phyloP scores from a whole-genome alignment of 2,888 invertebrate genomes.

The Phymatocera aterrima region DNA sequence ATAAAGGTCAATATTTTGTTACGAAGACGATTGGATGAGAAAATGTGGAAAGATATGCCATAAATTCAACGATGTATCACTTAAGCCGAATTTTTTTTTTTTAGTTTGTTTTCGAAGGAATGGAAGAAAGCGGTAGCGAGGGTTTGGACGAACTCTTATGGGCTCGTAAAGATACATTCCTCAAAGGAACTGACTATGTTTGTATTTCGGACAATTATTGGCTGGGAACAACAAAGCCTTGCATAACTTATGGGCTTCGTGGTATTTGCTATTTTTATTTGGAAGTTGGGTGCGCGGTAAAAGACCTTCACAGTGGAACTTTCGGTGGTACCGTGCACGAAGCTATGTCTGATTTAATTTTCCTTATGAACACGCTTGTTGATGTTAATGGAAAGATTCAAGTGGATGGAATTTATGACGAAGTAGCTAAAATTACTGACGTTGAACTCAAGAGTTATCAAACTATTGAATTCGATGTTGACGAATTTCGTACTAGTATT shows the following conservation, averaged over 20 bases:
- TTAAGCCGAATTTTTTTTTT: conserved; percentile 42
- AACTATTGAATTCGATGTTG: conserved; percentile 90
- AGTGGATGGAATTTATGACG: conserved; percentile 88
- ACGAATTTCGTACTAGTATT: conserved; percentile 85
- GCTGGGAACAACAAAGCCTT: conserved; percentile 97
- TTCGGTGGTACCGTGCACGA: conserved; percentile 96
- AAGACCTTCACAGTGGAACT: conserved; percentile 97
- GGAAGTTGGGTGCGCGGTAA: conserved; percentile 91
- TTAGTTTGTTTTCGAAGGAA: conserved; percentile 95
- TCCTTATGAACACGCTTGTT: conserved; percentile 88
- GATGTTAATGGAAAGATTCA: conserved; percentile 92
- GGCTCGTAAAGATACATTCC: conserved; percentile 84
- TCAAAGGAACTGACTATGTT: conserved; percentile 92
- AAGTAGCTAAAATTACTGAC: conserved; percentile 85
- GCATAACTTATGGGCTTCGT: conserved; percentile 96
- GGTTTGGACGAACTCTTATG: conserved; percentile 93
- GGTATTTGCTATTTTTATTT: conserved; percentile 95
- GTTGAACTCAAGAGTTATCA: conserved; percentile 86
- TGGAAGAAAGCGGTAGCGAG: conserved; percentile 98
- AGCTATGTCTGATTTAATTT: conserved; percentile 94
- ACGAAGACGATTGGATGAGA: not conserved
- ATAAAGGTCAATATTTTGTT: conserved; percentile 76
- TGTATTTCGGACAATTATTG: conserved; percentile 99
- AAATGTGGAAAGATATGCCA: not conserved
- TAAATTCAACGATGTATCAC: not conserved